These are phyloP conservation scores for Podiceps cristatus DNA, from an alignment of 2,113 vertebrate species.

Conservation along the genomic window DNA sequence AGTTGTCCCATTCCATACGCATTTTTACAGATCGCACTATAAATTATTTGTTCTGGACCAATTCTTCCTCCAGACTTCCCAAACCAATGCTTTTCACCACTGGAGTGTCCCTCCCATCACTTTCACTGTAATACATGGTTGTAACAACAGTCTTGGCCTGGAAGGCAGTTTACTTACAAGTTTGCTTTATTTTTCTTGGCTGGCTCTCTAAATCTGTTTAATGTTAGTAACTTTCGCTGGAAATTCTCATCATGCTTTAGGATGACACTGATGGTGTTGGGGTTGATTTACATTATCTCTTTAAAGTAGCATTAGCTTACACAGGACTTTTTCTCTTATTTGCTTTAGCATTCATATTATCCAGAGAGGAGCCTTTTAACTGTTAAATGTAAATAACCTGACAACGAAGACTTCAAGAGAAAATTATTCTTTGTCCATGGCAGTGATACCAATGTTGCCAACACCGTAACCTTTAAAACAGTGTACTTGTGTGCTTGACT, in stretches of 20 bases:
- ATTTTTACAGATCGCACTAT: not conserved
- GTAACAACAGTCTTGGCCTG: conserved; percentile 39
- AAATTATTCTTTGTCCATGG: conserved; percentile 5
- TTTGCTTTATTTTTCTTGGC: conserved; percentile 57
- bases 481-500: conserved; percentile 46
- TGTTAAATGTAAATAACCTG: conserved; percentile 59
- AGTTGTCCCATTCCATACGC: not conserved
- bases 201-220: conserved; percentile 5
- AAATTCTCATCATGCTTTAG: conserved; percentile 26
- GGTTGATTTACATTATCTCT: conserved; percentile 58
- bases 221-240: conserved; percentile 40
- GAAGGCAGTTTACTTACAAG: conserved; percentile 33
- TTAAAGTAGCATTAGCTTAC: conserved; percentile 46
- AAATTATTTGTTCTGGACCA: conserved; percentile 31
- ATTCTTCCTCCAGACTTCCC: conserved; percentile 22
- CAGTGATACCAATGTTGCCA: conserved; percentile 45
- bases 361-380: conserved; percentile 53
- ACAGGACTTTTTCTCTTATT: conserved; percentile 5
- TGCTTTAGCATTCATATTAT: conserved; percentile 46
- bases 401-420: conserved; percentile 52
- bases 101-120: not conserved
- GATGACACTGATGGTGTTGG: conserved; percentile 39
- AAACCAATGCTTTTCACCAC: conserved; percentile 36
- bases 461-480: conserved; percentile 52
- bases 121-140: not conserved